These are phyloP conservation scores for Scrobipalpa costella DNA, from an alignment of 2,888 invertebrate genomes.

Conservation along the genomic window DNA sequence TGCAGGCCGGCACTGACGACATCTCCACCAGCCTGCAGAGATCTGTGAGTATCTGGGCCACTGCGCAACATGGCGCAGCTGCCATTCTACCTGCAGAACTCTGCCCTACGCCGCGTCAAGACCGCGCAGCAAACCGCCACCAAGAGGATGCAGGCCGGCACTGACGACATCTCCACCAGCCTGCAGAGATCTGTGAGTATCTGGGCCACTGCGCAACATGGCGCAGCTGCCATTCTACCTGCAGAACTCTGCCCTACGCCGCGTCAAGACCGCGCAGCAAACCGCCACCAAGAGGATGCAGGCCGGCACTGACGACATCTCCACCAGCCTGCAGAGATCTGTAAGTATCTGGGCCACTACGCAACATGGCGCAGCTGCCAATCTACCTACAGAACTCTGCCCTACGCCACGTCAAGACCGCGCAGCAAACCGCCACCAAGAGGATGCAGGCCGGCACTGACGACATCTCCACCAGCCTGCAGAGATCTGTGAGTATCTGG, in stretches of 20 bases:
- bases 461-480: constrained; percentile 75
- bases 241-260: constrained; percentile 96
- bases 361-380: constrained; percentile 90
- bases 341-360: constrained; percentile 50
- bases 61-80: constrained; percentile 86
- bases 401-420: constrained; percentile 91
- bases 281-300: constrained; percentile 82
- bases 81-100: constrained; percentile 98
- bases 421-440: constrained; percentile 88
- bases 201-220: constrained; percentile 35
- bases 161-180: constrained; percentile 79
- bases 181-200: constrained; percentile 74
- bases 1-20: constrained; percentile 79
- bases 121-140: constrained; percentile 90
- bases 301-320: constrained; percentile 78
- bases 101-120: constrained; percentile 94
- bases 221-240: constrained; percentile 99
- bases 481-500: constrained; percentile 68
- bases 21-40: constrained; percentile 73
- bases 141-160: constrained; percentile 67
- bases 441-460: constrained; percentile 77
- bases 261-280: constrained; percentile 93
- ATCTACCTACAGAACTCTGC: constrained; percentile 99
- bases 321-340: constrained; percentile 75
- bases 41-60: constrained; percentile 61